These are phyloP conservation scores for Rhegmatorhina hoffmannsi DNA, from an alignment of 2,113 vertebrate species.

Conservation along the genomic window DNA sequence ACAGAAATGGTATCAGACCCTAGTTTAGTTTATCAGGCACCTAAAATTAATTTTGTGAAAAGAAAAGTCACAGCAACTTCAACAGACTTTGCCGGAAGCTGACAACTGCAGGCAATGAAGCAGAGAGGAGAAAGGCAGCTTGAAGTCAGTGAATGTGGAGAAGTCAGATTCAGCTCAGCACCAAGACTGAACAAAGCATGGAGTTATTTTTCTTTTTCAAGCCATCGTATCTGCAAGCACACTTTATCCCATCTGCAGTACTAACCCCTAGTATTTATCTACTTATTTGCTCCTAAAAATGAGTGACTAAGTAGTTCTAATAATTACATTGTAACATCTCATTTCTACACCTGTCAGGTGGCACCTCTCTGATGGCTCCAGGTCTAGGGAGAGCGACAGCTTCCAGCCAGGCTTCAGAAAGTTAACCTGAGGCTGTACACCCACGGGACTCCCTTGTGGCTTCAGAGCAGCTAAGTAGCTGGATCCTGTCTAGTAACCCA, in stretches of 20 bases:
- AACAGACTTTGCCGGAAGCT: background rate
- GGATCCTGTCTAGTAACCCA: background rate
- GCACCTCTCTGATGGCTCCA: background rate
- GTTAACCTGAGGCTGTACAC: background rate
- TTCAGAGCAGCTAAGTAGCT: background rate
- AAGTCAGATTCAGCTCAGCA: background rate
- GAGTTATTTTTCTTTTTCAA: background rate
- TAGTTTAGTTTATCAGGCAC: background rate
- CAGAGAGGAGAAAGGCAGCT: background rate
- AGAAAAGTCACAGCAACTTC: background rate
- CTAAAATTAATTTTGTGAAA: background rate
- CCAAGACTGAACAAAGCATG: background rate
- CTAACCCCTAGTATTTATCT: background rate
- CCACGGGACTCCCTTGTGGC: background rate
- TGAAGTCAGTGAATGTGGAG: background rate
- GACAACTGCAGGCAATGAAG: background rate
- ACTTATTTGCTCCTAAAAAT: background rate
- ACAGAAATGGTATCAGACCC: background rate
- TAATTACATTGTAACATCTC: background rate
- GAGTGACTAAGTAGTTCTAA: background rate
- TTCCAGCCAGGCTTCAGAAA: background rate
- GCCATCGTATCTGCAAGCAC: background rate
- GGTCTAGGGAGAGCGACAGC: background rate
- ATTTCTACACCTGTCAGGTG: background rate
- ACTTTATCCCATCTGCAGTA: background rate